A percentile compares a stretch with the other conserved stretches of the same genome.
These are phyloP conservation scores for Gambusia yucatana DNA, from an alignment of 2,797 vertebrate species.

Conservation along the genomic window DNA sequence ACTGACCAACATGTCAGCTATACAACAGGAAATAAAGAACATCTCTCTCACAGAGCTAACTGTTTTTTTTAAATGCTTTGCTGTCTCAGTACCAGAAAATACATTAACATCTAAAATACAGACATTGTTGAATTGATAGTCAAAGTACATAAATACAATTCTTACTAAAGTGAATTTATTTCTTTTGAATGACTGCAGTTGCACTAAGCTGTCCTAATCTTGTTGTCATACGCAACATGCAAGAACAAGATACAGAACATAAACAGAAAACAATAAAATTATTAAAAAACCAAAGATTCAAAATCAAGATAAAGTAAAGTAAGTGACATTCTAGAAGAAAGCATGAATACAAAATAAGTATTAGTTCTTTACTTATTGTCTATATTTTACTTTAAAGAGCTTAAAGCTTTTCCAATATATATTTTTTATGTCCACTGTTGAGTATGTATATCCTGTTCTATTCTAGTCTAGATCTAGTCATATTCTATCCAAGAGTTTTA, in stretches of 20 bases:
- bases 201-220: not conserved
- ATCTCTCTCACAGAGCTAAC: not conserved
- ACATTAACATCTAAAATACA: not conserved
- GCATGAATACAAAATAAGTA: not conserved
- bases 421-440: not conserved
- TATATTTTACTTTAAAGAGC: not conserved
- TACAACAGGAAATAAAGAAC: slow-evolving; percentile 36
- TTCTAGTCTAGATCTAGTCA: not conserved
- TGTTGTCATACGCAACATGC: not conserved
- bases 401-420: not conserved
- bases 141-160: not conserved
- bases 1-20: slow-evolving; percentile 58
- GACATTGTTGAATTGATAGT: not conserved
- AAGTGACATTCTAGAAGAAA: not conserved
- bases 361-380: not conserved
- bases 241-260: not conserved
- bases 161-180: not conserved
- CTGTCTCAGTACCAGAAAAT: not conserved
- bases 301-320: not conserved
- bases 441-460: not conserved
- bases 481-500: not conserved
- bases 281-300: not conserved
- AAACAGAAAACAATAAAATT: not conserved
- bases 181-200: not conserved
- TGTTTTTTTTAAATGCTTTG: not conserved